Conservation (phyloP, 1,140 invertebrate genomes). For the Hylaeus volcanicus region DNA sequence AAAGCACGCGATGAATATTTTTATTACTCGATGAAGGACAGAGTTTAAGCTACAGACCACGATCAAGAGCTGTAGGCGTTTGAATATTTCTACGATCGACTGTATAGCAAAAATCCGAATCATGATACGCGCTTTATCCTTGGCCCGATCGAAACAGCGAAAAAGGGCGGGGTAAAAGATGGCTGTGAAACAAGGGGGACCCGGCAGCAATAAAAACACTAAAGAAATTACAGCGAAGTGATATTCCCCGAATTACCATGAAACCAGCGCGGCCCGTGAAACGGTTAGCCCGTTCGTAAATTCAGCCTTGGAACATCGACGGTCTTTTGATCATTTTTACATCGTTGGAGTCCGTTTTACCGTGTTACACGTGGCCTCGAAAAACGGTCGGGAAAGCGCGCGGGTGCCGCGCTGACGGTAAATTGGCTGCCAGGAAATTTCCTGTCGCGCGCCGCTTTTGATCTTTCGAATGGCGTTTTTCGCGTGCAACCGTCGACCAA, state of each 20-base stretch:
- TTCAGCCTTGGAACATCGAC: background rate
- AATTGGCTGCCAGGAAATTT: slow-evolving; percentile 49
- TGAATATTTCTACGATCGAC: no score
- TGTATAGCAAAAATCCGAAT: background rate
- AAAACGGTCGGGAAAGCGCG: slow-evolving; percentile 6
- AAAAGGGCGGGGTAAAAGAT: background rate
- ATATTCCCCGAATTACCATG: slow-evolving; percentile 11
- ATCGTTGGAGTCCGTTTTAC: background rate
- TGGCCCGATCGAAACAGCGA: no score
- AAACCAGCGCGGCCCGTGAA: background rate
- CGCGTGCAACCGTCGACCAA: background rate
- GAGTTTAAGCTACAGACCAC: no score
- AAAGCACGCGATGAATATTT: no score
- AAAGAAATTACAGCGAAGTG: background rate
- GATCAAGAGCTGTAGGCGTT: no score
- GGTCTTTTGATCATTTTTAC: slow-evolving; percentile 7
- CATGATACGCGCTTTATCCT: background rate
- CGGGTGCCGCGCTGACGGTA: slow-evolving; percentile 12
- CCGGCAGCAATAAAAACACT: background rate
- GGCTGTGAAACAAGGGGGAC: background rate
- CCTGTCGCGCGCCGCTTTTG: slow-evolving; percentile 38
- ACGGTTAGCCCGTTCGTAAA: slow-evolving; percentile 9
- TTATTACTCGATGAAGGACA: no score
- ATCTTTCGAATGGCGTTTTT: slow-evolving; percentile 32
- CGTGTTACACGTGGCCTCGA: background rate